A percentile compares a stretch with the other conserved stretches of the same genome.
Conservation (phyloP, 2,888 invertebrate species). For the Ariolimax columbianus region DNA sequence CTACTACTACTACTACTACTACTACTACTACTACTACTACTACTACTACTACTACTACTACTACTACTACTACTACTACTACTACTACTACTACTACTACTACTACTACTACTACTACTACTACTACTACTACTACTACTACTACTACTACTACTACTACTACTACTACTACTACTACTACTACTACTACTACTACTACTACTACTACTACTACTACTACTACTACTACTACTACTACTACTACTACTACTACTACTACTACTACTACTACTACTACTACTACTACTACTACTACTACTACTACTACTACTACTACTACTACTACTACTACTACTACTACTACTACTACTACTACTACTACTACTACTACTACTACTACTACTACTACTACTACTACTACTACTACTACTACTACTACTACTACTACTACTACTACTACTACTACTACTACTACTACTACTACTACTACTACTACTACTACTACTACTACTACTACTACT, state of each 20-base stretch:
- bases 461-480: slow-evolving; percentile 35
- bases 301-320: slow-evolving; percentile 8
- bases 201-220: slow-evolving; percentile 20
- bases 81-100: slow-evolving; percentile 21
- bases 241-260: slow-evolving; percentile 24
- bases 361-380: slow-evolving; percentile 20
- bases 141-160: slow-evolving; percentile 26
- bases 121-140: slow-evolving; percentile 31
- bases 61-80: slow-evolving; percentile 31
- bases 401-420: slow-evolving; percentile 21
- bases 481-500: slow-evolving; percentile 32
- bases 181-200: slow-evolving; percentile 12
- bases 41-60: slow-evolving; percentile 29
- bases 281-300: slow-evolving; percentile 18
- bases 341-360: slow-evolving; percentile 7
- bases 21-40: slow-evolving; percentile 32
- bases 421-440: slow-evolving; percentile 25
- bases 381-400: slow-evolving; percentile 20
- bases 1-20: slow-evolving; percentile 30
- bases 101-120: slow-evolving; percentile 25
- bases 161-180: not conserved
- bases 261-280: slow-evolving; percentile 28
- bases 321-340: slow-evolving; percentile 11
- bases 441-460: slow-evolving; percentile 40
- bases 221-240: slow-evolving; percentile 8